Percentiles rank a stretch among this genome's conserved stretches.
Conservation (phyloP, 2,113 vertebrate genomes). For the Calcarius ornatus region DNA sequence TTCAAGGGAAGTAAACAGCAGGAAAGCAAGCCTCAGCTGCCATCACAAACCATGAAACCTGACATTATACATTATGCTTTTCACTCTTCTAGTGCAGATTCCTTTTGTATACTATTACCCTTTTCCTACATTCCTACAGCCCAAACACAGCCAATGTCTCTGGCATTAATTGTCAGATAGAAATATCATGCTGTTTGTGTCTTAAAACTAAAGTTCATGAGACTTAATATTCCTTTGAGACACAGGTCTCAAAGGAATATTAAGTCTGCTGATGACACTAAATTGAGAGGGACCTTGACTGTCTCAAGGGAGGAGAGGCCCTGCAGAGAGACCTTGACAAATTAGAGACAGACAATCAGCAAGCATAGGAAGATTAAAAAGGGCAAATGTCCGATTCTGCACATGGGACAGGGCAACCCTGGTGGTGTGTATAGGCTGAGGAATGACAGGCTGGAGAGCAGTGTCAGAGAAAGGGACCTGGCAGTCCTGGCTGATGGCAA, state of each 20-base stretch:
- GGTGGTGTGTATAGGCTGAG: background rate
- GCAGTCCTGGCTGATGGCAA: background rate
- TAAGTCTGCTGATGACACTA: background rate
- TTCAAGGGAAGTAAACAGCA: background rate
- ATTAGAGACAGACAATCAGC: background rate
- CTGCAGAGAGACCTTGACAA: background rate
- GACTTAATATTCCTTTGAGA: too few relatives aligned
- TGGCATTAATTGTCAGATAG: background rate
- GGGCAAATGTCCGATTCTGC: background rate
- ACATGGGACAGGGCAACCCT: background rate
- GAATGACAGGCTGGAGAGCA: background rate
- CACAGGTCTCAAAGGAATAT: background rate
- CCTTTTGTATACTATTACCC: background rate
- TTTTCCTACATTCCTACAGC: background rate
- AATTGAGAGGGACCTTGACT: background rate
- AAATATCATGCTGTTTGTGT: background rate
- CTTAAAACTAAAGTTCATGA: background rate
- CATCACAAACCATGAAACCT: background rate
- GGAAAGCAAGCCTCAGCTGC: background rate
- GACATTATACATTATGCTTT: background rate
- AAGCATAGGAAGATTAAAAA: background rate
- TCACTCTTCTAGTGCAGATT: background rate
- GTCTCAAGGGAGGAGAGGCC: background rate
- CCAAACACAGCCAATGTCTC: too few relatives aligned
- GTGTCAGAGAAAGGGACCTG: background rate